These are phyloP conservation scores for Agrochola litura DNA, from an alignment of 2,888 invertebrate genomes.

Conservation along the genomic window DNA sequence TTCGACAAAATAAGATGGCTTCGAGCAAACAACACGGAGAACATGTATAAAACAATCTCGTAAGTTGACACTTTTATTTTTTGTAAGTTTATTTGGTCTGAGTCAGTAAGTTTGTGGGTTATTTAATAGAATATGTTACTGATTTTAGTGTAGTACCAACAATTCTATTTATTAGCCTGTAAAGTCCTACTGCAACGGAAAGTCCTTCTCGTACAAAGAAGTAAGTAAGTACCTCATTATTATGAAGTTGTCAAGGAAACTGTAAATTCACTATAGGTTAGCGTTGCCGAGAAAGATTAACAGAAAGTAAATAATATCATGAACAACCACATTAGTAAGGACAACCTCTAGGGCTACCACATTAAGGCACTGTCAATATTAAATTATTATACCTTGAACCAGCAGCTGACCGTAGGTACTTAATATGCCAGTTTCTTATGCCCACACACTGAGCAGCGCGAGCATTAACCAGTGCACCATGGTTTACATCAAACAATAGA, in stretches of 20 bases:
- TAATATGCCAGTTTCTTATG: neutral
- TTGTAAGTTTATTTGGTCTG: too few relatives aligned
- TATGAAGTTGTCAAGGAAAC: neutral
- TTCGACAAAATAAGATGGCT: slow-evolving; percentile 68
- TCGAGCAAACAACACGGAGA: slow-evolving; percentile 61
- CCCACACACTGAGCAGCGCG: too few relatives aligned
- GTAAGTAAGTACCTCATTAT: too few relatives aligned
- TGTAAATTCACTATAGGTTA: neutral
- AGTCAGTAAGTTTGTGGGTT: neutral
- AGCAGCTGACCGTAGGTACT: neutral
- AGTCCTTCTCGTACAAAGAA: neutral
- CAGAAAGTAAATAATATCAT: neutral
- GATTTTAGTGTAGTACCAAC: neutral
- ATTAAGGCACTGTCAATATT: neutral
- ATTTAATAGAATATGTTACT: neutral
- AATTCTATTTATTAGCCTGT: neutral
- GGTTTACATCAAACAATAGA: neutral
- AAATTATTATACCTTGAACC: slow-evolving; percentile 1
- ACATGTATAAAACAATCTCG: slow-evolving; percentile 43
- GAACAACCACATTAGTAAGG: neutral
- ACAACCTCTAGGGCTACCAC: neutral
- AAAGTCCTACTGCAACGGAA: neutral
- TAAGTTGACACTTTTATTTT: slow-evolving; percentile 31
- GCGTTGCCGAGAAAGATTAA: neutral
- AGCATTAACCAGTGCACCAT: neutral